Base-by-base conservation (phyloP, 1,140 invertebrate genomes). In the Dreissena polymorpha region DNA sequence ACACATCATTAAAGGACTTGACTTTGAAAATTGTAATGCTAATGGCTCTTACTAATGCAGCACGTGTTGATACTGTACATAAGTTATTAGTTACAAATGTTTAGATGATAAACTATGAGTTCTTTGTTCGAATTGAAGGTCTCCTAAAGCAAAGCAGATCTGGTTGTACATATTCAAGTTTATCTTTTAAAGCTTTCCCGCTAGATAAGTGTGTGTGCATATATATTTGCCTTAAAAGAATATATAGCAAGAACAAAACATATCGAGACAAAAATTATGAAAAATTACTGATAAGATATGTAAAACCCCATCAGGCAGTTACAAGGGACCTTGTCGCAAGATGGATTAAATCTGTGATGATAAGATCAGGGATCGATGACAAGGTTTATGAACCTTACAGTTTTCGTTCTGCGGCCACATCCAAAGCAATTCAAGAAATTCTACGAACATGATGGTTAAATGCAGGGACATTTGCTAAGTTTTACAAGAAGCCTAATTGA, bases 1-100 rank as follows among this genome's bases (percentile, higher is more conserved):
- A 12, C 12, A 6, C 79, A 27, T 53, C 25, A 64, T 51, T 84
- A 12, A 69, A 71, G 74, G 29, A 75, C 51, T 70, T 86, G 14
- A 69, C 74, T 16, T 69, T 18, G 7, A 86, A 86, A 67, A 16
- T 83, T 16, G 85, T 57, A 49, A 83, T 73, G 57, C 65, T 85
- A 21, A 16, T 80, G 7, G 78, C 74, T 50, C 64, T 79, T 23
- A 23, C 71, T 53, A 68, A 50, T 23, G 85, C 67, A 2, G 50
- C 8, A 29, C 27, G 69, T 7, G 53, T n/a, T n/a, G n/a, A n/a
- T n/a, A n/a, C n/a, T n/a, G n/a, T n/a, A n/a, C n/a, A n/a, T n/a
- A n/a, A n/a, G 7, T 21, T 63, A 39, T 73, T 18, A 70, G 65
- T 25, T 18, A 71, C 49, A 49, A 21, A 50, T 71, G 75, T 67